Conservation (phyloP, 2,797 vertebrate species). For the Allobates femoralis region DNA sequence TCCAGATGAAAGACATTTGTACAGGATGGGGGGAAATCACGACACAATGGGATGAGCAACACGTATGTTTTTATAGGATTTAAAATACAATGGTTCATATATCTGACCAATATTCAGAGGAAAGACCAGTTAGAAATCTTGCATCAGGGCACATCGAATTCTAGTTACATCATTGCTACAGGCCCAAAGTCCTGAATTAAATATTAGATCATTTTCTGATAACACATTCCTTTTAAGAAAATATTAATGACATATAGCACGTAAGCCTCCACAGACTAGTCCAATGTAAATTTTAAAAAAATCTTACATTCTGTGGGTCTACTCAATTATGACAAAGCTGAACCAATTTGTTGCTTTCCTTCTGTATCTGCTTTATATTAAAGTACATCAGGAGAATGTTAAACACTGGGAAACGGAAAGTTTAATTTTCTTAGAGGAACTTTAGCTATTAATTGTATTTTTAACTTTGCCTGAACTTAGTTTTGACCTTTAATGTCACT, state of each 20-base stretch:
- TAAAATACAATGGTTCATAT: too few relatives aligned
- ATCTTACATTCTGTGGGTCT: neutral
- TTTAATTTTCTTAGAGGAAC: slow-evolving; percentile 71
- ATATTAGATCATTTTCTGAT: too few relatives aligned
- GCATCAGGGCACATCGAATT: too few relatives aligned
- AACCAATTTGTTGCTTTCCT: neutral
- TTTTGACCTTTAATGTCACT: slow-evolving; percentile 13
- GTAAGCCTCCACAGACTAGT: neutral
- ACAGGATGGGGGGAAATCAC: too few relatives aligned
- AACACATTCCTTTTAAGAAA: neutral
- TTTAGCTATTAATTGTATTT: slow-evolving; percentile 23
- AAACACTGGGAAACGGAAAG: neutral
- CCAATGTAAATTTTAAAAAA: neutral
- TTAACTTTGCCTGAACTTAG: slow-evolving; percentile 26
- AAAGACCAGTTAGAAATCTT: too few relatives aligned
- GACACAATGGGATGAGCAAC: too few relatives aligned
- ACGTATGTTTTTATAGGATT: too few relatives aligned
- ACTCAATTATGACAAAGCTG: neutral
- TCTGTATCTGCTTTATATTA: slow-evolving; percentile 14
- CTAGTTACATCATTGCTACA: too few relatives aligned
- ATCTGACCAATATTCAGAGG: too few relatives aligned
- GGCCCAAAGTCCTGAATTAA: too few relatives aligned
- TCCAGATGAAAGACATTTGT: too few relatives aligned
- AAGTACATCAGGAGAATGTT: neutral
- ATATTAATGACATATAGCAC: neutral